phyloP scores from a whole-genome alignment of 1,140 invertebrate genomes.

The Halesus radiatus region DNA sequence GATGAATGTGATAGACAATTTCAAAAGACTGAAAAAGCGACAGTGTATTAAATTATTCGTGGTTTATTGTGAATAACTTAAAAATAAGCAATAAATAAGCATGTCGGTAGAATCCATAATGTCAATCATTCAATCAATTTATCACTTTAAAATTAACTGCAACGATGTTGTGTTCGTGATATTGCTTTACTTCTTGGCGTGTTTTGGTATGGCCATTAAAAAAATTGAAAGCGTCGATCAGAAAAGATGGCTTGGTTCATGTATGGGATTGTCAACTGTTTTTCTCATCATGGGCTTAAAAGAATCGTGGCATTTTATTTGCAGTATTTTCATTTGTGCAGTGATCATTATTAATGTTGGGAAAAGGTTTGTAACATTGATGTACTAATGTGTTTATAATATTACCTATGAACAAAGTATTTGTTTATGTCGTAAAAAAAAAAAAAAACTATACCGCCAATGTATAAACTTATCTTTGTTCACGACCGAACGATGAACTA shows the following conservation, averaged over 20 bases:
- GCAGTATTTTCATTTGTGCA: neutral
- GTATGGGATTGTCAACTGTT: neutral
- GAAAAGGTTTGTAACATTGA: neutral
- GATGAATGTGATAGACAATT: no score
- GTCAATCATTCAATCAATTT: neutral
- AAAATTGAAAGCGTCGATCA: neutral
- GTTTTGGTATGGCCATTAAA: neutral
- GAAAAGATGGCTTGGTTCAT: conserved; percentile 4
- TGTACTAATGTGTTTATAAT: neutral
- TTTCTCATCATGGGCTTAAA: neutral
- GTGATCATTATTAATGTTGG: neutral
- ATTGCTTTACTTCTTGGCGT: neutral
- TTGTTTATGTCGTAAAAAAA: no score
- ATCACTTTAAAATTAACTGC: neutral
- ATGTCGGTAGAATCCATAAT: neutral
- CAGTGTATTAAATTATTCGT: no score
- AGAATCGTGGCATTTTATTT: neutral
- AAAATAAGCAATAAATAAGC: no score
- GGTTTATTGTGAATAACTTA: no score
- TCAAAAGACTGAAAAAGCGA: no score
- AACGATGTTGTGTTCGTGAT: neutral
- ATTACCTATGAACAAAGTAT: no score
- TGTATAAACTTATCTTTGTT: no score
- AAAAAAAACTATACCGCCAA: no score
- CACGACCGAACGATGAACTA: no score